Percentiles rank a stretch among this genome's conserved stretches.
These are phyloP conservation scores for Machimus rusticus DNA, from an alignment of 2,888 invertebrate genomes.

Conservation along the genomic window DNA sequence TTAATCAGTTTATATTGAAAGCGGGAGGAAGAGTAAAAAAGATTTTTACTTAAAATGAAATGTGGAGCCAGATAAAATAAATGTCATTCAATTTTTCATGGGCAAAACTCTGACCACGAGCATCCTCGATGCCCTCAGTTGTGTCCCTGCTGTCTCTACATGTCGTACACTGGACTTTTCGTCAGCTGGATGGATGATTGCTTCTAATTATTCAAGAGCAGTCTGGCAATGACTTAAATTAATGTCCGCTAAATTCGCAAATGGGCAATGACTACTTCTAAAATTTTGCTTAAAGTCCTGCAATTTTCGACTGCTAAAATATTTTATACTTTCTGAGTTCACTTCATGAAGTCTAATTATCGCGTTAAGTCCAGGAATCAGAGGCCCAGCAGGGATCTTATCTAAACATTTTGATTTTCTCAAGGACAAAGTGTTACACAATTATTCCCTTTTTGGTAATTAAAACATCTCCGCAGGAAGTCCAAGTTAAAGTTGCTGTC, in stretches of 20 bases:
- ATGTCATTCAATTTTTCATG: background rate
- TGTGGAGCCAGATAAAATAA: background rate
- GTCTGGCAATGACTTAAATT: slow-evolving; percentile 1
- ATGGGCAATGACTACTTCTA: background rate
- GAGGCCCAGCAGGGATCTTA: background rate
- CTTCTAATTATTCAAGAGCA: background rate
- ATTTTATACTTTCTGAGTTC: background rate
- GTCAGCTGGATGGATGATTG: slow-evolving; percentile 4
- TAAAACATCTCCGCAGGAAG: slow-evolving; percentile 25
- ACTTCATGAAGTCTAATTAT: background rate
- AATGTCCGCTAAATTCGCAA: background rate
- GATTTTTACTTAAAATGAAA: background rate
- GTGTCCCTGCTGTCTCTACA: background rate
- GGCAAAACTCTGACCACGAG: background rate
- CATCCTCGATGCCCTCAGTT: background rate
- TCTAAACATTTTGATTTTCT: background rate
- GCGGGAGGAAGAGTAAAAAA: background rate
- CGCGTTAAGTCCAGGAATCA: background rate
- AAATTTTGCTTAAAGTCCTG: background rate
- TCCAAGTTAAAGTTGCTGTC: slow-evolving; percentile 17
- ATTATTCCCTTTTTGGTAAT: slow-evolving; percentile 16
- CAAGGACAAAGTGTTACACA: background rate
- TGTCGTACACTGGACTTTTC: background rate
- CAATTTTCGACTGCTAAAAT: background rate
- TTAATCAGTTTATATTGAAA: background rate